phyloP scores from a whole-genome alignment of 2,888 invertebrate species.

The Amorpha juglandis region DNA sequence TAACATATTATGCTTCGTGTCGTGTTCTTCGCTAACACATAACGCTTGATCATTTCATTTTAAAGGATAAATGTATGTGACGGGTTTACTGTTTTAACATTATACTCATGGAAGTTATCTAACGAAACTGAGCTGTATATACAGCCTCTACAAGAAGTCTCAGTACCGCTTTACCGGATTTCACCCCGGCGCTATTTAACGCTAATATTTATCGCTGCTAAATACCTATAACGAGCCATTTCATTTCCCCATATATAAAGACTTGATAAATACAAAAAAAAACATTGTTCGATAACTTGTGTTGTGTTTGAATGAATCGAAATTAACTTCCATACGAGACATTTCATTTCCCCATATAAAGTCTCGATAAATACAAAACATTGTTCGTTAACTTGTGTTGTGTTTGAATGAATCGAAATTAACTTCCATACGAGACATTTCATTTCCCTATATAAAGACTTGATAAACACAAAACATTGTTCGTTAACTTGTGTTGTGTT shows the following conservation, averaged over 20 bases:
- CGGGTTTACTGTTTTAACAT: slow-evolving; percentile 41
- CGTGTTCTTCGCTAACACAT: slow-evolving; percentile 71
- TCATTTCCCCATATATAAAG: too few species aligned
- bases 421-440: too few species aligned
- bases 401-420: background rate
- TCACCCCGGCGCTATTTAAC: slow-evolving; percentile 21
- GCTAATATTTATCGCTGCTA: slow-evolving; percentile 13
- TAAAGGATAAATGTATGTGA: slow-evolving; percentile 29
- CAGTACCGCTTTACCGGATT: slow-evolving; percentile 31
- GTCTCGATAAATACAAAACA: too few species aligned
- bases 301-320: background rate
- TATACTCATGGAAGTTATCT: slow-evolving; percentile 35
- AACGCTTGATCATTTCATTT: slow-evolving; percentile 64
- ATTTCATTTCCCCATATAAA: too few species aligned
- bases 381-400: background rate
- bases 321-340: slow-evolving; percentile 5
- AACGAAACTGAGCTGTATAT: slow-evolving; percentile 9
- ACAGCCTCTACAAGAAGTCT: background rate
- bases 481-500: too few species aligned
- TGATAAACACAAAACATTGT: too few species aligned
- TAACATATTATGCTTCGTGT: slow-evolving; percentile 60
- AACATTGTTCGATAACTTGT: background rate
- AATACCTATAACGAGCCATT: too few species aligned
- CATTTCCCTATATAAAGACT: too few species aligned
- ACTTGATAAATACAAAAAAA: too few species aligned